A percentile compares a stretch with the other conserved stretches of the same genome.
Evolutionary conservation across 1,140 invertebrate genomes (phyloP).

Genomic region (Mercenaria mercenaria): DNA sequence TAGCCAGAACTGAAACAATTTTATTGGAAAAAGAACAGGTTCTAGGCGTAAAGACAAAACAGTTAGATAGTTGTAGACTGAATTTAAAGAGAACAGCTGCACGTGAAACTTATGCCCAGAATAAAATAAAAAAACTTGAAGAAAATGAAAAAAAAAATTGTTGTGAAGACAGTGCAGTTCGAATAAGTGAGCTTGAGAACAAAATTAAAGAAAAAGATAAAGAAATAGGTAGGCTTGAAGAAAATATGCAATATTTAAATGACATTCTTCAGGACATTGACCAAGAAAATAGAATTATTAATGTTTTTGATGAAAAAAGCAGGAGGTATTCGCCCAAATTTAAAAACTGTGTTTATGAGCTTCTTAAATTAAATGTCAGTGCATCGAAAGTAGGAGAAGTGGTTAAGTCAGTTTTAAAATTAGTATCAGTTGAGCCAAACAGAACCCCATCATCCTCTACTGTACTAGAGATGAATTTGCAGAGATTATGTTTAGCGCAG

Average conservation of each 20-base stretch:
- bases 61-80: no score
- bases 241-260: background rate
- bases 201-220: background rate
- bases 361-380: conserved; percentile 40
- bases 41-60: no score
- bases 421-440: conserved; percentile 21
- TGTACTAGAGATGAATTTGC: conserved; percentile 22
- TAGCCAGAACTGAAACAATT: background rate
- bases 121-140: conserved; percentile 52
- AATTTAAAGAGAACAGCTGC: conserved; percentile 31
- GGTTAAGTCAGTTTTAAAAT: conserved; percentile 43
- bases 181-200: background rate
- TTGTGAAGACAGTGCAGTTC: background rate
- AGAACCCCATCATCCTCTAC: conserved; percentile 23
- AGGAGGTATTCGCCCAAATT: conserved; percentile 11
- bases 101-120: conserved; percentile 30
- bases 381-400: conserved; percentile 35
- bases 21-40: no score
- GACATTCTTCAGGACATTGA: conserved; percentile 19
- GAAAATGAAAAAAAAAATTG: background rate
- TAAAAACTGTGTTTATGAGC: conserved; percentile 49
- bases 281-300: conserved; percentile 1
- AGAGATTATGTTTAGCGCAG: conserved; percentile 30
- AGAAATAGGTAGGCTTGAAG: background rate
- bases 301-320: conserved; percentile 51